A percentile compares a stretch with the other conserved stretches of the same genome.
These are phyloP conservation scores for Muricea muricata DNA, from an alignment of 92 coral and sea anemone genomes.

Conservation along the genomic window DNA sequence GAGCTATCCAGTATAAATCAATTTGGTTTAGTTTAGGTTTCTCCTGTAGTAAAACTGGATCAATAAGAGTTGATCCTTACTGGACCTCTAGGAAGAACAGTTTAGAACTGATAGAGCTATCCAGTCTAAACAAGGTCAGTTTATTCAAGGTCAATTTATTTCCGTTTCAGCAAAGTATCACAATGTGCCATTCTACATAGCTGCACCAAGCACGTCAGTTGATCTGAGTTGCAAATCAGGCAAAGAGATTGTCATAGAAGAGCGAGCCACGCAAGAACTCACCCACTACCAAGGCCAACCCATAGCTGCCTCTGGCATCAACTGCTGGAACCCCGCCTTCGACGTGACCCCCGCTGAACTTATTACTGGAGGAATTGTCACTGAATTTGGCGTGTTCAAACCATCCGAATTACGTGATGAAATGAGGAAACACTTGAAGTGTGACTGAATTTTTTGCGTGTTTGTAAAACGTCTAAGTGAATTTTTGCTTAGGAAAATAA, in stretches of 20 bases:
- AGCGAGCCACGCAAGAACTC: constrained; percentile 80
- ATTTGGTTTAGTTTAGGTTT: background rate
- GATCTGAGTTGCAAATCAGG: constrained; percentile 78
- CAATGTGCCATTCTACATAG: constrained; percentile 83
- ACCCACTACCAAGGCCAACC: constrained; percentile 70
- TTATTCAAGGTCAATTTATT: background rate
- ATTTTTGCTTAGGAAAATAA: too few species aligned
- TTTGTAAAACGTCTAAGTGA: too few species aligned
- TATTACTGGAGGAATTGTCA: constrained; percentile 91
- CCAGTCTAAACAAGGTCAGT: background rate
- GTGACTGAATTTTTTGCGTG: background rate
- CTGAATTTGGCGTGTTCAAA: constrained; percentile 83
- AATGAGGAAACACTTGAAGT: background rate
- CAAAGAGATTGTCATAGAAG: constrained; percentile 79
- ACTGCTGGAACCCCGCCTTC: constrained; percentile 97
- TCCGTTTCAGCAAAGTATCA: constrained; percentile 78
- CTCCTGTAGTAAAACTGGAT: background rate
- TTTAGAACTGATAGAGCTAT: background rate
- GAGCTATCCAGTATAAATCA: too few species aligned
- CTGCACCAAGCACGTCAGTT: constrained; percentile 85
- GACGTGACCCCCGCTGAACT: constrained; percentile 91
- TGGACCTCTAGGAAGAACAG: background rate
- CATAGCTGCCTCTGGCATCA: constrained; percentile 85
- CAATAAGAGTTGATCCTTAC: background rate
- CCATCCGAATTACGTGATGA: constrained; percentile 73